Conservation (phyloP, 2,797 vertebrate genomes). For the Apogon hyalosoma region DNA sequence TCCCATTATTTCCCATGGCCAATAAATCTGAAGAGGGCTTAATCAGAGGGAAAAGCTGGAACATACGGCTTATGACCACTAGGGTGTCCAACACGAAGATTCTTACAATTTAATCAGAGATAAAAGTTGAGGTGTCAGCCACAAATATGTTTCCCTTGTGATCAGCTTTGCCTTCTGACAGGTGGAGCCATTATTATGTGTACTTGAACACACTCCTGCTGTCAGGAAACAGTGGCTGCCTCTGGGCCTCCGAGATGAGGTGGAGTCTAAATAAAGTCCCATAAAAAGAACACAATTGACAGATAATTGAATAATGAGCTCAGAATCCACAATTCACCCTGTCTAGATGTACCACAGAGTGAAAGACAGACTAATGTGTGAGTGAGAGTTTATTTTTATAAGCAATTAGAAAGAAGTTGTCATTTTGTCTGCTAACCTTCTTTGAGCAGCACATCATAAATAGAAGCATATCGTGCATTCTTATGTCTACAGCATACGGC, state of each 20-base stretch:
- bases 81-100: conserved; percentile 63
- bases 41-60: conserved; percentile 75
- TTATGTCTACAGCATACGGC: too few species aligned
- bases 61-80: conserved; percentile 67
- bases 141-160: conserved; percentile 41
- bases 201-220: conserved; percentile 47
- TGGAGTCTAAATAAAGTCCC: conserved; percentile 42
- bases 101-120: conserved; percentile 71
- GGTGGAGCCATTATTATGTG: conserved; percentile 54
- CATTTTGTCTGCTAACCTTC: too few species aligned
- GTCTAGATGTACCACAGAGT: neutral
- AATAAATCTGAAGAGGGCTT: conserved; percentile 77
- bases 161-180: conserved; percentile 66
- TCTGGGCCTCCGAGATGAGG: conserved; percentile 38
- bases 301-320: conserved; percentile 58
- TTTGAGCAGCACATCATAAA: too few species aligned
- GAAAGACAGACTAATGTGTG: too few species aligned
- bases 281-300: conserved; percentile 37
- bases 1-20: conserved; percentile 79
- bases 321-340: conserved; percentile 23
- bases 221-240: conserved; percentile 46
- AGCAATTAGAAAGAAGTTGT: too few species aligned
- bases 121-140: conserved; percentile 61
- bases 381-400: too few species aligned
- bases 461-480: too few species aligned